phyloP scores from a whole-genome alignment of 2,113 vertebrate genomes.

The Cacatua alba region DNA sequence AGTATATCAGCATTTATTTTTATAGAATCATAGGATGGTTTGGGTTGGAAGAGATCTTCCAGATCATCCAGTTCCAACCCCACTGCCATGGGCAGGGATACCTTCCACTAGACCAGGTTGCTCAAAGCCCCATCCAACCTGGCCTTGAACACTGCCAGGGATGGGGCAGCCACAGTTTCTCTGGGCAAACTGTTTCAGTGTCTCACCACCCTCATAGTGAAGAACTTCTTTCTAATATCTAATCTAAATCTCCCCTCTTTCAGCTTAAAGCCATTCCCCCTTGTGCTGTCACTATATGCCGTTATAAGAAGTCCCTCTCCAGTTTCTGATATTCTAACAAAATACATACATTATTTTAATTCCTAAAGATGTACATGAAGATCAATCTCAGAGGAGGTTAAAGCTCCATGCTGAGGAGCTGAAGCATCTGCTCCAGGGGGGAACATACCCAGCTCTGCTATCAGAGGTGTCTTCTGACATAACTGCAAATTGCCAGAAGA shows the following conservation, averaged over 20 bases:
- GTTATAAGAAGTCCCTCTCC: neutral
- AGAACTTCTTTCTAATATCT: neutral
- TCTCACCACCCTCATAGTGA: neutral
- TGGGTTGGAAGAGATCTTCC: neutral
- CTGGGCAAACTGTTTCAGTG: neutral
- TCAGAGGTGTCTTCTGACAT: neutral
- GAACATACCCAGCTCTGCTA: neutral
- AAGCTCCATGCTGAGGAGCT: neutral
- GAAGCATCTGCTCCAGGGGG: neutral
- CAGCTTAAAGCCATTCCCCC: neutral
- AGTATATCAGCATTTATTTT: neutral
- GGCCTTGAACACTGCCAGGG: neutral
- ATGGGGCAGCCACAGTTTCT: neutral
- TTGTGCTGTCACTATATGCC: neutral
- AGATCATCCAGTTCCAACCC: neutral
- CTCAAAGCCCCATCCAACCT: neutral
- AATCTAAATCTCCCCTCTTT: neutral
- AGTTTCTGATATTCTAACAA: neutral
- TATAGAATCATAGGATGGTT: neutral
- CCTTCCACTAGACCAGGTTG: neutral
- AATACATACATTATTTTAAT: rapidly evolving
- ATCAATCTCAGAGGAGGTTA: neutral
- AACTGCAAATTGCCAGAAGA: neutral
- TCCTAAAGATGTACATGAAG: neutral
- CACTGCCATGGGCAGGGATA: neutral